Conservation (phyloP, 2,888 invertebrate genomes). For the Zygogramma bicolorata region DNA sequence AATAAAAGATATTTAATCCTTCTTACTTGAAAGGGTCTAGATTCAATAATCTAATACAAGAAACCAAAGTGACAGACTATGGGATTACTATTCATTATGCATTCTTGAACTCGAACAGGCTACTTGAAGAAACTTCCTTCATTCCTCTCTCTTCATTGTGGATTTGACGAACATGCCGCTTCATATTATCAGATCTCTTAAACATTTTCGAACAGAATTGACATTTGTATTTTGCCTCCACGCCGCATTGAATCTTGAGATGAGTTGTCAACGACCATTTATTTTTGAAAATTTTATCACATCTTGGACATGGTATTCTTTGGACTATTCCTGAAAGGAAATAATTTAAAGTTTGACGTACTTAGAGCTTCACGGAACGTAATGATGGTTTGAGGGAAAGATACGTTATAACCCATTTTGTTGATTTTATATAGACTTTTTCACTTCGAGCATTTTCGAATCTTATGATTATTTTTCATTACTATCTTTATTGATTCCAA, state of each 20-base stretch:
- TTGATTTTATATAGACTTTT: too few relatives aligned
- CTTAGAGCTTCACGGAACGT: too few relatives aligned
- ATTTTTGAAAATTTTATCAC: constrained; percentile 50
- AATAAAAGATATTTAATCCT: too few relatives aligned
- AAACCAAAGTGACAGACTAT: neutral
- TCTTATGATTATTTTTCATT: too few relatives aligned
- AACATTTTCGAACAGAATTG: constrained; percentile 39
- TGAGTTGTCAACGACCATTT: constrained; percentile 51
- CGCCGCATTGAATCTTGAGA: constrained; percentile 50
- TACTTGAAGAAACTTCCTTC: neutral
- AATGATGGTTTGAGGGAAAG: too few relatives aligned
- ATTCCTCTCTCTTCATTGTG: neutral
- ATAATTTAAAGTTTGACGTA: too few relatives aligned
- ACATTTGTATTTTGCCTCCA: constrained; percentile 43
- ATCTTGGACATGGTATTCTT: constrained; percentile 42
- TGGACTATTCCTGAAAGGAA: too few relatives aligned
- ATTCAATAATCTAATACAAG: neutral
- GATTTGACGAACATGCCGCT: constrained; percentile 20
- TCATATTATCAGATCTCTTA: constrained; percentile 32
- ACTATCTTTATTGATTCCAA: too few relatives aligned
- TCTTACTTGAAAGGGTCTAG: too few relatives aligned
- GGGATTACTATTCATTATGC: neutral
- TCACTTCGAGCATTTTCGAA: too few relatives aligned
- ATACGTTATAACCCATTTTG: too few relatives aligned
- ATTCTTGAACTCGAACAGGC: neutral